Conservation (phyloP, 2,888 invertebrate species). For the Scelioninae gen. 1 region DNA sequence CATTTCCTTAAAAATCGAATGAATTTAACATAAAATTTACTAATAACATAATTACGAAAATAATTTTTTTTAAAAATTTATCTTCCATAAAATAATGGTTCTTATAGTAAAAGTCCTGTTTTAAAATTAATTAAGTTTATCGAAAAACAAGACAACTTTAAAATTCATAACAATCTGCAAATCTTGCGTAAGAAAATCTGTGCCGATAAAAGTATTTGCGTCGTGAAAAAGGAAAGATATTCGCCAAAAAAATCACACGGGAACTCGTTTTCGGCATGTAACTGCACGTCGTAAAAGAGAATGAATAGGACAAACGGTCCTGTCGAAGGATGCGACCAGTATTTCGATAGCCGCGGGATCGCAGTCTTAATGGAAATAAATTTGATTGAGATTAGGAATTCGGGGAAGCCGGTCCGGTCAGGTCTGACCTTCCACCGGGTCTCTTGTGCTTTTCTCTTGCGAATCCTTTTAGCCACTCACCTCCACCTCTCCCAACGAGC, state of each 20-base stretch:
- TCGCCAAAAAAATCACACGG: slow-evolving; percentile 4
- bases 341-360: slow-evolving; percentile 74
- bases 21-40: too few relatives aligned
- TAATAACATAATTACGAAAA: too few relatives aligned
- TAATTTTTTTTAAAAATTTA: too few relatives aligned
- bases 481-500: slow-evolving; percentile 53
- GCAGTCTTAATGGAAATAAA: slow-evolving; percentile 80
- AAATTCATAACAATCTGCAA: slow-evolving; percentile 33
- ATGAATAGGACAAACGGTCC: slow-evolving; percentile 68
- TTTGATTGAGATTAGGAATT: slow-evolving; percentile 84
- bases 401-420: slow-evolving; percentile 77
- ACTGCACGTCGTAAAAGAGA: slow-evolving; percentile 64
- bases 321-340: slow-evolving; percentile 68
- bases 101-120: too few relatives aligned
- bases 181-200: slow-evolving; percentile 42
- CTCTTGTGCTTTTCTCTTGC: slow-evolving; percentile 47
- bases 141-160: not conserved
- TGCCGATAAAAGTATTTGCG: slow-evolving; percentile 33
- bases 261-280: slow-evolving; percentile 56
- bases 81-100: too few relatives aligned
- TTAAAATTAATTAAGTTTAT: too few relatives aligned
- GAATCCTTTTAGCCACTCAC: slow-evolving; percentile 51
- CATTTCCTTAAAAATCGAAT: too few relatives aligned
- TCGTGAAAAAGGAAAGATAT: slow-evolving; percentile 1
- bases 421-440: slow-evolving; percentile 75